Evolutionary conservation across 2,888 invertebrate genomes (phyloP).

Genomic region (Carabus problematicus): DNA sequence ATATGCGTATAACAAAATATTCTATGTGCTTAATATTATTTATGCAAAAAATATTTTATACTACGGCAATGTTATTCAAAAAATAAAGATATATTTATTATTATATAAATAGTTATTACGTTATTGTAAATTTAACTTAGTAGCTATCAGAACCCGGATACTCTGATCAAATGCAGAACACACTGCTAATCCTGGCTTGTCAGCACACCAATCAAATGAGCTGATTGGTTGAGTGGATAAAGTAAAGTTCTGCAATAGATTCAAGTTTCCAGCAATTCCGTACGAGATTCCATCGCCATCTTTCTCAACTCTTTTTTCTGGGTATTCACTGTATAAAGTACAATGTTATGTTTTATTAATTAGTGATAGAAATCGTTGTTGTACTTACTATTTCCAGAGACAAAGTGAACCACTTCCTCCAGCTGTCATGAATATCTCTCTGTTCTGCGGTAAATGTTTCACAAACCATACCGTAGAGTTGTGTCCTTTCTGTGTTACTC

Average conservation of each 20-base stretch:
- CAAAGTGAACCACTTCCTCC: slow-evolving; percentile 90
- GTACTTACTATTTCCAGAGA: slow-evolving; percentile 93
- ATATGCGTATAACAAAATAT: too few relatives aligned
- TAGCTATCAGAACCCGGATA: slow-evolving; percentile 83
- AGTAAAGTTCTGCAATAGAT: slow-evolving; percentile 79
- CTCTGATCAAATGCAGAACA: slow-evolving; percentile 93
- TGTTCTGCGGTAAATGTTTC: slow-evolving; percentile 90
- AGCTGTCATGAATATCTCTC: slow-evolving; percentile 89
- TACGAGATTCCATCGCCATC: slow-evolving; percentile 74
- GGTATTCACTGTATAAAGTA: slow-evolving; percentile 71
- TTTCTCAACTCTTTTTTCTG: slow-evolving; percentile 73
- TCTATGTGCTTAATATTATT: too few relatives aligned
- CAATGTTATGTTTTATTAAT: too few relatives aligned
- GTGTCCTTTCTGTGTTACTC: slow-evolving; percentile 63
- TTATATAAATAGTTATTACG: slow-evolving; percentile 19
- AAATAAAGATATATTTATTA: background rate
- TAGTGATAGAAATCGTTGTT: background rate
- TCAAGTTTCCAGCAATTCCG: slow-evolving; percentile 80
- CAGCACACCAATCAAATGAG: slow-evolving; percentile 90
- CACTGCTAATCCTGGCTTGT: slow-evolving; percentile 86
- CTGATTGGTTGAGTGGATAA: slow-evolving; percentile 89
- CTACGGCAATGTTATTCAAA: too few relatives aligned
- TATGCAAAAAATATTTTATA: too few relatives aligned
- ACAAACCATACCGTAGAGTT: slow-evolving; percentile 88
- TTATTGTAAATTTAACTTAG: slow-evolving; percentile 80